phyloP scores from a whole-genome alignment of 2,113 vertebrate genomes.

The Rhinoptilus africanus region DNA sequence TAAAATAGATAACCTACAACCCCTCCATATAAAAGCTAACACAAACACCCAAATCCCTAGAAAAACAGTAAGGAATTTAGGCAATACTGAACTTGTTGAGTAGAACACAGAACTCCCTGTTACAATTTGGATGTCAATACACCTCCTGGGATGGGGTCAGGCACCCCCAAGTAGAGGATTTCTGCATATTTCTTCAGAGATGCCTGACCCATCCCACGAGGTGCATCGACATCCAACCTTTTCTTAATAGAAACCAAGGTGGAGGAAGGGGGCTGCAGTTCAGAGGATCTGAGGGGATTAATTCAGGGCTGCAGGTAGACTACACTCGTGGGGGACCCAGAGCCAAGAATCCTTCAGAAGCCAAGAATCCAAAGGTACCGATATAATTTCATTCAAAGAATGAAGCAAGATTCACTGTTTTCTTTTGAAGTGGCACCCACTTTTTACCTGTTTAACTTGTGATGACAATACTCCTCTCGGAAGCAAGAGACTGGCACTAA shows the following conservation, averaged over 20 bases:
- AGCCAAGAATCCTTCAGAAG: background rate
- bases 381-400: background rate
- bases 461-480: background rate
- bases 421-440: background rate
- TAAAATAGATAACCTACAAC: background rate
- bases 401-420: background rate
- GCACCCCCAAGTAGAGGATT: background rate
- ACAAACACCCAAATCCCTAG: background rate
- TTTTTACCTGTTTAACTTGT: background rate
- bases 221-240: background rate
- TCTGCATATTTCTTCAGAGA: background rate
- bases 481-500: background rate
- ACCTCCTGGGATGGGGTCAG: background rate
- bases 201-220: background rate
- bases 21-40: background rate
- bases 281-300: background rate
- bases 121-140: accelerated
- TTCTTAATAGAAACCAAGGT: background rate
- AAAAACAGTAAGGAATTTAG: background rate
- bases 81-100: background rate
- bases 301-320: background rate
- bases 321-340: background rate
- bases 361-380: background rate
- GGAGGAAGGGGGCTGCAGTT: background rate
- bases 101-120: background rate